Percentiles rank a stretch among this genome's conserved stretches.
These are phyloP conservation scores for Athrips mouffetella DNA, from an alignment of 2,888 invertebrate species.

Conservation along the genomic window DNA sequence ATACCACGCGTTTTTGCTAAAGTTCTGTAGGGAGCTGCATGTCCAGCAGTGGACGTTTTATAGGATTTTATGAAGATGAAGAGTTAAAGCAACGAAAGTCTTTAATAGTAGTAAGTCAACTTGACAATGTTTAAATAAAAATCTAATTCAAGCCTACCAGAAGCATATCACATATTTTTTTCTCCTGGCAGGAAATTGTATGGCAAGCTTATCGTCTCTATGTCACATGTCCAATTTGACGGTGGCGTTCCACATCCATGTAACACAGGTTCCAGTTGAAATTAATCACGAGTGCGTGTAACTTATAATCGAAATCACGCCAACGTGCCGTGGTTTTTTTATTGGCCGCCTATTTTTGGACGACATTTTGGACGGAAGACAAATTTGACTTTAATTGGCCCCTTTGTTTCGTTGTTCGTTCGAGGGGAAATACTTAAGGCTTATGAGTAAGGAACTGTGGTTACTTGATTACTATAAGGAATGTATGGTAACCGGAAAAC, in stretches of 20 bases:
- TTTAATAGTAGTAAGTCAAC: no score
- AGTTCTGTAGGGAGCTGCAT: no score
- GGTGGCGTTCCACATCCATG: constrained; percentile 33
- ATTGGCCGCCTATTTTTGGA: constrained; percentile 4
- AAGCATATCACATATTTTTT: no score
- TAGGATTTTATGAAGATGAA: no score
- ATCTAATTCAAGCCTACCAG: no score
- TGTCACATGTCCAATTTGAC: constrained; percentile 26
- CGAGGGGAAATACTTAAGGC: neutral
- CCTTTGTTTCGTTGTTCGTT: neutral
- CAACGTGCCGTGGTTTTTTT: constrained; percentile 18
- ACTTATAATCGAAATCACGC: constrained; percentile 37
- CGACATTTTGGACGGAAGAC: constrained; percentile 9
- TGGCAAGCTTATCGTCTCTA: constrained; percentile 17
- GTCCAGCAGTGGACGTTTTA: no score
- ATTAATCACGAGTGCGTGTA: constrained; percentile 44
- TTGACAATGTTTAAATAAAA: no score
- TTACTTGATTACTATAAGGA: no score
- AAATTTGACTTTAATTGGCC: constrained; percentile 8
- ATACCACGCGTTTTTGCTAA: no score
- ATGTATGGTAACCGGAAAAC: no score
- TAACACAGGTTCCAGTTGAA: constrained; percentile 33
- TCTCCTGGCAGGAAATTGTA: constrained; percentile 4
- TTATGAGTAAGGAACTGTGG: no score
- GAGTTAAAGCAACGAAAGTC: no score